Conservation (phyloP, 2,113 vertebrate genomes). For the Chloropsis cyanopogon region DNA sequence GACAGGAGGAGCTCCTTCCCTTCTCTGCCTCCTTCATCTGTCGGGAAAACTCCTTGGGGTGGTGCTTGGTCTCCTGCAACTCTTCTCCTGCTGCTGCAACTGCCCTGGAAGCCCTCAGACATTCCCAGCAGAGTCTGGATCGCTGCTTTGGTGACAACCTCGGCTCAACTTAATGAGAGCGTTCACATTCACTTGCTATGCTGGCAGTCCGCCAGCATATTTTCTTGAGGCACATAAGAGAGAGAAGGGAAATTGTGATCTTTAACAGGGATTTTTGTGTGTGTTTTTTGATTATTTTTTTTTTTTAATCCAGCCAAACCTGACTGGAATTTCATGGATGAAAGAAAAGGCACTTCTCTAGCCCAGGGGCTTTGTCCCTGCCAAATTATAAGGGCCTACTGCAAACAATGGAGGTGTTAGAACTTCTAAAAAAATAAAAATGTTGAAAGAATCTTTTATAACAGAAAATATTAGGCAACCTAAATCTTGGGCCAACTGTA, state of each 20-base stretch:
- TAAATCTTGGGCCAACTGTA: slow-evolving; percentile 1
- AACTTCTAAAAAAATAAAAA: slow-evolving; percentile 61
- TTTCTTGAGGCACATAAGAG: slow-evolving; percentile 51
- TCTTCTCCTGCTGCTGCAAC: background rate
- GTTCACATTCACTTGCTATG: slow-evolving; percentile 51
- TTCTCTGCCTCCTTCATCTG: background rate
- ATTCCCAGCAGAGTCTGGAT: slow-evolving; percentile 35
- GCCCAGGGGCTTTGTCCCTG: slow-evolving; percentile 50
- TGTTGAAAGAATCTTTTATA: slow-evolving; percentile 60
- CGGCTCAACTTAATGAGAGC: slow-evolving; percentile 41
- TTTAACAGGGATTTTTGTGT: background rate
- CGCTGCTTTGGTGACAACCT: slow-evolving; percentile 53
- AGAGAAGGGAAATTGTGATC: slow-evolving; percentile 51
- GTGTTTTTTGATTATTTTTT: background rate
- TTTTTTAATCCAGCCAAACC: slow-evolving; percentile 34
- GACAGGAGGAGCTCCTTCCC: background rate
- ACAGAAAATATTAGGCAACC: slow-evolving; percentile 60
- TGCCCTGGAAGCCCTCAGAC: slow-evolving; percentile 32
- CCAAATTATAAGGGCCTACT: slow-evolving; percentile 58
- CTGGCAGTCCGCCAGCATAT: background rate
- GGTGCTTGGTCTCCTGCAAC: background rate
- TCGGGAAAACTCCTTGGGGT: background rate
- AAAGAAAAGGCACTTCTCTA: slow-evolving; percentile 60
- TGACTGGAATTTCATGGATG: slow-evolving; percentile 67
- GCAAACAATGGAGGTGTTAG: slow-evolving; percentile 61